These are phyloP conservation scores for Lycodopsis pacificus DNA, from an alignment of 2,797 vertebrate genomes.

Conservation along the genomic window DNA sequence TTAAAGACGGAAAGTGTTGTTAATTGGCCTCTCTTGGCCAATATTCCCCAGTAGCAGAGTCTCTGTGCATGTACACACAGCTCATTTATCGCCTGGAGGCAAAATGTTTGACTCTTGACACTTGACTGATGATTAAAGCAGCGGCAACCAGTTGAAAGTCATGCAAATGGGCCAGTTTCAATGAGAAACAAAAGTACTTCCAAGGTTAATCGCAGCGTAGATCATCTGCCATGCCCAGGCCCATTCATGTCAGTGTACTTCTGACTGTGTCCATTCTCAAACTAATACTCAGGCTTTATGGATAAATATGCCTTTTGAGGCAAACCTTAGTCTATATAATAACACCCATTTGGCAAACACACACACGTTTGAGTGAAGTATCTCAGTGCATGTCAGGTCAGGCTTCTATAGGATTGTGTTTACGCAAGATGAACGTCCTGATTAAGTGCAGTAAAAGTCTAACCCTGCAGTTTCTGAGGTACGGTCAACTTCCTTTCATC, in stretches of 20 bases:
- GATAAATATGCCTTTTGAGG: constrained; percentile 33
- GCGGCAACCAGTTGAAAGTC: constrained; percentile 21
- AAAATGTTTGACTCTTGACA: constrained; percentile 48
- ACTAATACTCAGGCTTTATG: constrained; percentile 32
- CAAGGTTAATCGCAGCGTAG: constrained; percentile 30
- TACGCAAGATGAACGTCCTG: constrained; percentile 41
- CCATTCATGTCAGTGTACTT: constrained; percentile 28
- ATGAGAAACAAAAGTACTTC: constrained; percentile 19
- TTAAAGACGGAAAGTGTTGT: constrained; percentile 3
- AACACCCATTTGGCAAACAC: constrained; percentile 55
- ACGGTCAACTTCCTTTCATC: constrained; percentile 7
- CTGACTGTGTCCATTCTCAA: constrained; percentile 45
- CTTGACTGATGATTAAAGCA: constrained; percentile 43
- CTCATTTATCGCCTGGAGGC: constrained; percentile 21
- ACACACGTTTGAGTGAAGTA: constrained; percentile 14
- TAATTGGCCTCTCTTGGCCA: constrained; percentile 36
- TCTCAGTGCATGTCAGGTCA: constrained; percentile 56
- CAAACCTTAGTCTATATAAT: constrained; percentile 39
- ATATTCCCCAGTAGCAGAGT: constrained; percentile 18
- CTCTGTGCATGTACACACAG: constrained; percentile 31
- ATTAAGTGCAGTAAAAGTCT: constrained; percentile 28
- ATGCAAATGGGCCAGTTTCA: constrained; percentile 35
- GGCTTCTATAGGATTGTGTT: constrained; percentile 47
- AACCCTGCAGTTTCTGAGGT: constrained; percentile 10
- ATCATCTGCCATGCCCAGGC: constrained; percentile 22